These are phyloP conservation scores for Perca flavescens DNA, from an alignment of 2,113 vertebrate species.

Conservation along the genomic window DNA sequence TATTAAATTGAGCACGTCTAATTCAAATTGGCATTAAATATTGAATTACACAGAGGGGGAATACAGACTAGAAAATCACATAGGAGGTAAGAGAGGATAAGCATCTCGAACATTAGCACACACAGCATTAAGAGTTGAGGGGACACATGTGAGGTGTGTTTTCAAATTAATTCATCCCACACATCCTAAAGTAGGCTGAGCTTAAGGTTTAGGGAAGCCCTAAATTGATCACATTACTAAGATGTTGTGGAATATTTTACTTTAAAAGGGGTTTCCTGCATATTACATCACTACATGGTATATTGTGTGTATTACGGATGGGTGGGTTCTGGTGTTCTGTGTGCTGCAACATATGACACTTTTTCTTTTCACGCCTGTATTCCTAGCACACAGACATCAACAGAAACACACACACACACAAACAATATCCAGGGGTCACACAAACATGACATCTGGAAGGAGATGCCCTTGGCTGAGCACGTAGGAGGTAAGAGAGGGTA, in stretches of 20 bases:
- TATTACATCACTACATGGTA: not conserved
- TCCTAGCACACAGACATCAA: not conserved
- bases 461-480: constrained; percentile 66
- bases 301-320: not conserved
- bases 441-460: constrained; percentile 54
- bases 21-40: constrained; percentile 56
- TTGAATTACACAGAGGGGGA: constrained; percentile 20
- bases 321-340: not conserved
- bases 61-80: constrained; percentile 18
- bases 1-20: constrained; percentile 59
- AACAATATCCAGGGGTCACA: constrained; percentile 45
- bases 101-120: constrained; percentile 30
- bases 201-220: constrained; percentile 8
- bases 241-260: constrained; percentile 11
- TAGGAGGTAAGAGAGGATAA: not conserved
- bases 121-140: constrained; percentile 6
- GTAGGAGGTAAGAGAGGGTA: too few relatives aligned
- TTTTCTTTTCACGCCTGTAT: not conserved
- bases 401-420: constrained; percentile 11
- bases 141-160: constrained; percentile 19
- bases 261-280: constrained; percentile 10
- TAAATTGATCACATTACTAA: constrained; percentile 18
- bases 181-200: constrained; percentile 1
- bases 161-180: constrained; percentile 46
- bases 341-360: not conserved